A percentile compares a stretch with the other conserved stretches of the same genome.
These are phyloP conservation scores for Neomonachus schauinslandi DNA, from an alignment of 2,113 vertebrate species.

Conservation along the genomic window DNA sequence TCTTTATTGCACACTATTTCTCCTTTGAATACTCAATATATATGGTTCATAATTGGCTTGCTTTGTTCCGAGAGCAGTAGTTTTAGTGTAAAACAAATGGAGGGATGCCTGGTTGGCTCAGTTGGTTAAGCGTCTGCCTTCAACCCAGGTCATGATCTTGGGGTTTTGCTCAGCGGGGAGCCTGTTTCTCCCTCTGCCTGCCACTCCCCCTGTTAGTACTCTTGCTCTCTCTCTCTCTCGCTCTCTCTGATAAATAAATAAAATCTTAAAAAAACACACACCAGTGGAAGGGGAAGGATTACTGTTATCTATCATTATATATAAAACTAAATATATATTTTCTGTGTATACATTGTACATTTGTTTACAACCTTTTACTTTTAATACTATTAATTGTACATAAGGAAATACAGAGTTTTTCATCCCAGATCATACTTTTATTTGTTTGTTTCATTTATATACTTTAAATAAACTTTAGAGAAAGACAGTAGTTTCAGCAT, in stretches of 20 bases:
- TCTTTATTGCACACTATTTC: not conserved
- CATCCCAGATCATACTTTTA: not conserved
- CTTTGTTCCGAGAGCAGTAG: constrained; percentile 36
- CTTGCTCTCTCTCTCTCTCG: no score
- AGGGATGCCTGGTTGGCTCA: not conserved
- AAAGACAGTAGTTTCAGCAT: not conserved
- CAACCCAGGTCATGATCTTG: no score
- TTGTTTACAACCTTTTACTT: not conserved
- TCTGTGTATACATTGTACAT: not conserved
- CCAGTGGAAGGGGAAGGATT: not conserved
- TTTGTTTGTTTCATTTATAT: not conserved
- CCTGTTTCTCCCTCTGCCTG: no score
- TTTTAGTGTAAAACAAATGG: constrained; percentile 14
- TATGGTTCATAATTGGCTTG: not conserved
- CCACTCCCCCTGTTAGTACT: no score
- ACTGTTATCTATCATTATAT: not conserved
- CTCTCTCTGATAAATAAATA: no score
- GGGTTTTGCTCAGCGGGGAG: no score
- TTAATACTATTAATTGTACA: not conserved
- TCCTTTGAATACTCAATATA: constrained; percentile 3
- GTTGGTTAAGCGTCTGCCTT: no score
- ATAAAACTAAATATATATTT: constrained; percentile 45
- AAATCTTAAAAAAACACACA: not conserved
- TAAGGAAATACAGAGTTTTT: not conserved
- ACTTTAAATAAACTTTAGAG: not conserved